Evolutionary conservation across 2,113 vertebrate genomes (phyloP).

Genomic region (Mesocricetus auratus): DNA sequence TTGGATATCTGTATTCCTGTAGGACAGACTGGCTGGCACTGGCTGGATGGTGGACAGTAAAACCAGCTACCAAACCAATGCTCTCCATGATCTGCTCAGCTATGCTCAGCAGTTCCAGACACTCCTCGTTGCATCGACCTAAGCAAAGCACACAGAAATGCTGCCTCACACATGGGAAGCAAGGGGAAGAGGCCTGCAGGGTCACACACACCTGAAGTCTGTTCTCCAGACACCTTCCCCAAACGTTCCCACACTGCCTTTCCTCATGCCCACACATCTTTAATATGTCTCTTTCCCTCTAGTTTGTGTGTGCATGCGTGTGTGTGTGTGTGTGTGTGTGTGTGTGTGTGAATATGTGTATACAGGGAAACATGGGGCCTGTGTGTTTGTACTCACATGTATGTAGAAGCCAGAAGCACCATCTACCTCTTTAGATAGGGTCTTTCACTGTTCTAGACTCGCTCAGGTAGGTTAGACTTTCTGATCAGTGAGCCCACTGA

Average conservation of each 20-base stretch:
- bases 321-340: background rate
- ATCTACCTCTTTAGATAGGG: background rate
- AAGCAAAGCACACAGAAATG: too few relatives aligned
- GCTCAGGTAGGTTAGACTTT: background rate
- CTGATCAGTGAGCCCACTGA: background rate
- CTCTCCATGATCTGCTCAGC: background rate
- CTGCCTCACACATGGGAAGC: too few relatives aligned
- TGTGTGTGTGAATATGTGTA: background rate
- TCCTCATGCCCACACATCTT: rapidly evolving
- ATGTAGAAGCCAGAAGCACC: background rate
- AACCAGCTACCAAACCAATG: background rate
- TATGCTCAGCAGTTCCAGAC: background rate
- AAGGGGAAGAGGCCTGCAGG: too few relatives aligned
- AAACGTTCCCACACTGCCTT: rapidly evolving
- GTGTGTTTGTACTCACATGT: background rate
- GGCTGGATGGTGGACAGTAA: background rate
- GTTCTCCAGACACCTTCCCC: rapidly evolving
- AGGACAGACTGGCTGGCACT: background rate
- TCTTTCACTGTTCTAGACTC: background rate
- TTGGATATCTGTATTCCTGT: too few relatives aligned
- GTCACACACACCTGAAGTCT: too few relatives aligned
- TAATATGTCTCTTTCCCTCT: background rate
- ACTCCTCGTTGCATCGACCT: too few relatives aligned
- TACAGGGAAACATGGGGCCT: too few relatives aligned
- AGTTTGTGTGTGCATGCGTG: background rate